Evolutionary conservation across 2,797 vertebrate genomes (phyloP).

Genomic region (Adrianichthys oophorus): DNA sequence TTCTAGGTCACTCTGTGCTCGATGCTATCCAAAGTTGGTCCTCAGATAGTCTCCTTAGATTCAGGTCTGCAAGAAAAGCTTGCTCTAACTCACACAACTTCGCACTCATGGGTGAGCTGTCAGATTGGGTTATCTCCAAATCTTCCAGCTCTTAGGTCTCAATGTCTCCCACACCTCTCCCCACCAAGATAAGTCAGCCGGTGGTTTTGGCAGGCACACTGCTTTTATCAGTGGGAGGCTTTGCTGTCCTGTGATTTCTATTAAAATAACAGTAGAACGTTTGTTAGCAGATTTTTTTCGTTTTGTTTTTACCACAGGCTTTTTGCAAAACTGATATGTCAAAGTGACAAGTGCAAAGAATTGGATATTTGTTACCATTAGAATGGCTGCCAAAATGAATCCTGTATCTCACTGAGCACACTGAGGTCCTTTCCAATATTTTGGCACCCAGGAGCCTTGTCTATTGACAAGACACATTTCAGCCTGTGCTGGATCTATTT

Average conservation of each 20-base stretch:
- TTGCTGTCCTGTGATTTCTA: conserved; percentile 29
- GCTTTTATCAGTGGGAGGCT: conserved; percentile 27
- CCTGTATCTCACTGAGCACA: conserved; percentile 44
- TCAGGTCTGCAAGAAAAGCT: conserved; percentile 12
- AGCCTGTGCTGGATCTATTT: conserved; percentile 39
- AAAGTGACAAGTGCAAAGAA: conserved; percentile 11
- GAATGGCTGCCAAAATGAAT: conserved; percentile 34
- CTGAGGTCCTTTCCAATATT: conserved; percentile 30
- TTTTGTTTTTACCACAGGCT: conserved; percentile 9
- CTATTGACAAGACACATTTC: conserved; percentile 32
- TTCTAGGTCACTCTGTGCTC: not conserved
- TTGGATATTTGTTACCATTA: conserved; percentile 26
- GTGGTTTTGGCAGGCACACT: conserved; percentile 47
- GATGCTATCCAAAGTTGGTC: not conserved
- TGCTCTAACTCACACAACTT: conserved; percentile 30
- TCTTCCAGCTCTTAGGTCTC: conserved; percentile 38
- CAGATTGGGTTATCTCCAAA: conserved; percentile 41
- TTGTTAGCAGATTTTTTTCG: not conserved
- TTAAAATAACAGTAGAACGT: conserved; percentile 20
- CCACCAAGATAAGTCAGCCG: conserved; percentile 48
- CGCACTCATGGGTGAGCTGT: conserved; percentile 34
- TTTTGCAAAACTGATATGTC: not conserved
- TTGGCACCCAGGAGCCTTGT: conserved; percentile 35
- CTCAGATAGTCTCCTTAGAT: conserved; percentile 22
- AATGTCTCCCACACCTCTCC: conserved; percentile 48